phyloP scores from a whole-genome alignment of 2,888 invertebrate genomes.

The Tupiocoris notatus region DNA sequence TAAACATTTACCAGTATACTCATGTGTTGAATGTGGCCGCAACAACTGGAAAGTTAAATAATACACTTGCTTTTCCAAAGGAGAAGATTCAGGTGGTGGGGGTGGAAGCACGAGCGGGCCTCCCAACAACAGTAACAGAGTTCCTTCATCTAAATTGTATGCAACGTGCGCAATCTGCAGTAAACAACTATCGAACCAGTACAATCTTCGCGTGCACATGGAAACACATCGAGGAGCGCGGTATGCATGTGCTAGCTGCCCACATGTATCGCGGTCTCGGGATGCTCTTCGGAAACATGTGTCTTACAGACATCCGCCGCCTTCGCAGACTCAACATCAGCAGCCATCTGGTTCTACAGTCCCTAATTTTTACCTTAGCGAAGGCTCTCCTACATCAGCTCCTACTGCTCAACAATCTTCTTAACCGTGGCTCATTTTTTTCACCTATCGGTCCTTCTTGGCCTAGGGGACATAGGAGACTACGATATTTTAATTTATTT shows the following conservation, averaged over 20 bases:
- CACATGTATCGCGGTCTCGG: slow-evolving; percentile 81
- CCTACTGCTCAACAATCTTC: background rate
- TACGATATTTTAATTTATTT: no score
- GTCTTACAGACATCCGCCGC: slow-evolving; percentile 63
- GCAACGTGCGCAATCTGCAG: slow-evolving; percentile 80
- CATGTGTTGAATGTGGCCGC: no score
- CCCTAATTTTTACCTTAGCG: background rate
- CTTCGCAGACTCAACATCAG: background rate
- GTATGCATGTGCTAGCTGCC: slow-evolving; percentile 82
- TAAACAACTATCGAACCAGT: slow-evolving; percentile 85
- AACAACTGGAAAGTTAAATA: no score
- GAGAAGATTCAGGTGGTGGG: slow-evolving; percentile 22
- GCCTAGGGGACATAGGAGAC: background rate
- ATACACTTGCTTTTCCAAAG: background rate
- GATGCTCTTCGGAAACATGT: slow-evolving; percentile 87
- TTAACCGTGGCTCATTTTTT: background rate
- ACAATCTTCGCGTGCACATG: slow-evolving; percentile 85
- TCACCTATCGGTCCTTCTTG: slow-evolving; percentile 9
- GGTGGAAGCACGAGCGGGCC: background rate
- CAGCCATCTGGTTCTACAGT: background rate
- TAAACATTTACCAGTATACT: no score
- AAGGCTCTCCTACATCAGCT: background rate
- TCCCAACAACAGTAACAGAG: slow-evolving; percentile 11
- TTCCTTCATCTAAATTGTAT: slow-evolving; percentile 56
- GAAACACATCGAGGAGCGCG: slow-evolving; percentile 86